Base-by-base conservation (phyloP, 1,140 invertebrate species). In the Drosophila tsacasi region DNA sequence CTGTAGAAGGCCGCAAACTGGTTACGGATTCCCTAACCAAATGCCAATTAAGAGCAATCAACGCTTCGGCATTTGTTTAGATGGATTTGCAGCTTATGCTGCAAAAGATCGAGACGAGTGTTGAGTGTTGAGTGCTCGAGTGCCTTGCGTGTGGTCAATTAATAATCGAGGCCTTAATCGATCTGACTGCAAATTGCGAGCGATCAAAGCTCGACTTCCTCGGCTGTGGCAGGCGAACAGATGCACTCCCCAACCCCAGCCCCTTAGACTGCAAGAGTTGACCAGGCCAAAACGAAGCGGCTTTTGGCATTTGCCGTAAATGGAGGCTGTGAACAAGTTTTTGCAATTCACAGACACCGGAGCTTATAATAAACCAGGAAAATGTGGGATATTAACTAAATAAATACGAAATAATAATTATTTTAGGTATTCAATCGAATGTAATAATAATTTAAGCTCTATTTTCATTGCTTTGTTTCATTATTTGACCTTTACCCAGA, bases 41-140 rank as follows among this genome's bases (percentile, higher is more conserved):
- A 55, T 47, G n/a, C 67, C 67, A 71, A 71, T 71, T 57, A 71
- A 68, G 64, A 71, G 67, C 63, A 69, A 69, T 71, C 67, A 37
- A 54, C 63, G 62, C 67, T 23, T 30, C 47, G 66, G 17, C 59
- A 68, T 64, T 68, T 30, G 44, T 23, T 63, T 62, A 12, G 15
- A 61, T 65, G 62, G 30, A 27, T 32, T 61, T 65, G 65, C 58
- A 50, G 30, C 19, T 15, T 19, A 2, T 13, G 46, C 32, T 65
- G 66, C 15, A 69, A 65, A 23, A 35, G 23, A 49, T 52, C 32
- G 50, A 61, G 42, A 13, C 2, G 21, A 35, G 30, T 21, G 35
- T 17, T n/a, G 27, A 57, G 52, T 59, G 47, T 12, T 32, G 37
- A 57, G 55, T 61, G 40, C 25, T 30, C 10, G 27, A 32, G 27